Conservation (phyloP, 2,888 invertebrate species). For the Linyphia triangularis region DNA sequence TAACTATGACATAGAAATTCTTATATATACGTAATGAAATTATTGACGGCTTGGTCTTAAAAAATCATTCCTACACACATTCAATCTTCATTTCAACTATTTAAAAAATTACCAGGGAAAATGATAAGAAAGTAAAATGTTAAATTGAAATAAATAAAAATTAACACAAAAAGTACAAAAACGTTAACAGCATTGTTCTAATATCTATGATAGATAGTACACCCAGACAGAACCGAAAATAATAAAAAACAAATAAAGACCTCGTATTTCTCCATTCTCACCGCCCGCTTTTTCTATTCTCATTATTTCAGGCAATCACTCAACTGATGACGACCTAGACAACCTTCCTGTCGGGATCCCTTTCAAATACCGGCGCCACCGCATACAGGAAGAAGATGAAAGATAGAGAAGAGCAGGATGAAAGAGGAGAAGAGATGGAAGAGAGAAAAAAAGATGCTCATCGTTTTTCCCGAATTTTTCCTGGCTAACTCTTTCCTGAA, state of each 20-base stretch:
- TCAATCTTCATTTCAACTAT: too few relatives aligned
- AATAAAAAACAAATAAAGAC: not conserved
- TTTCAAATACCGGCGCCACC: slow-evolving; percentile 45
- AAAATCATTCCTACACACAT: too few relatives aligned
- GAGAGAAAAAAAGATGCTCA: slow-evolving; percentile 4
- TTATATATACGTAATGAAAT: too few relatives aligned
- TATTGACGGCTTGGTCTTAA: too few relatives aligned
- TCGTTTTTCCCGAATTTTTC: slow-evolving; percentile 17
- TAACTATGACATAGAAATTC: too few relatives aligned
- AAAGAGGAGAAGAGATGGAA: slow-evolving; percentile 11
- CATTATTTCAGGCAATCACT: slow-evolving; percentile 68
- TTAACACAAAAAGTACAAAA: not conserved
- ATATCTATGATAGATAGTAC: slow-evolving; percentile 41
- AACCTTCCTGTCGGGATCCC: slow-evolving; percentile 52
- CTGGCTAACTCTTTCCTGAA: slow-evolving; percentile 27
- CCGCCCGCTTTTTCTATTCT: slow-evolving; percentile 41
- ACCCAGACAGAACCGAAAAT: not conserved
- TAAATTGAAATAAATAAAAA: too few relatives aligned
- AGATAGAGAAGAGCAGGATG: slow-evolving; percentile 1
- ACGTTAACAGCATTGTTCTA: not conserved
- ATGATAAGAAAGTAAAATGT: too few relatives aligned
- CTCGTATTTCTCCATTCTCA: slow-evolving; percentile 18
- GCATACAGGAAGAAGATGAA: slow-evolving; percentile 6
- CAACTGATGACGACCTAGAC: slow-evolving; percentile 50
- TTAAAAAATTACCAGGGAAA: too few relatives aligned